phyloP scores from a whole-genome alignment of 1,140 invertebrate species.

The Papilio helenus region DNA sequence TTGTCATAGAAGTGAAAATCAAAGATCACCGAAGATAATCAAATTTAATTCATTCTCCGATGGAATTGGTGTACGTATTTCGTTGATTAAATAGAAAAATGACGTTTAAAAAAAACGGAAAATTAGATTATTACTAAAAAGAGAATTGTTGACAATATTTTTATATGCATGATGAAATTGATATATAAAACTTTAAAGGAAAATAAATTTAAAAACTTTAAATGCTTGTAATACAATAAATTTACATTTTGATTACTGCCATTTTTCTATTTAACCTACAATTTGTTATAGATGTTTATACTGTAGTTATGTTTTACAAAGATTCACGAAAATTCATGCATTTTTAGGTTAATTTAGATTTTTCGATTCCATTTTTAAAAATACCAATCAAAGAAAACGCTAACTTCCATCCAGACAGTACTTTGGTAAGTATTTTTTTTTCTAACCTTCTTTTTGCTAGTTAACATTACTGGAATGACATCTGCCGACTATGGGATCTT shows the following conservation, averaged over 20 bases:
- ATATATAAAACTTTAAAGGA: too few relatives aligned
- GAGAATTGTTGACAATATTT: too few relatives aligned
- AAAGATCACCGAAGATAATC: constrained; percentile 61
- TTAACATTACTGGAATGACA: not conserved
- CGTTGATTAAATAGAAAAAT: not conserved
- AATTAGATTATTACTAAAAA: too few relatives aligned
- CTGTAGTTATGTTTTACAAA: too few relatives aligned
- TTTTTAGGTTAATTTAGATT: constrained; percentile 77
- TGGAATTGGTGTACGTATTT: constrained; percentile 66
- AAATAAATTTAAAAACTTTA: too few relatives aligned
- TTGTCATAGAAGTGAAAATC: constrained; percentile 47
- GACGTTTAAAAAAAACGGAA: too few relatives aligned
- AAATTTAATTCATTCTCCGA: constrained; percentile 61
- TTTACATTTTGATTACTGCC: too few relatives aligned
- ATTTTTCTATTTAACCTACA: too few relatives aligned
- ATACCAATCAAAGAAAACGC: constrained; percentile 75
- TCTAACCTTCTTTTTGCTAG: not conserved
- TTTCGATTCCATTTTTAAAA: constrained; percentile 75
- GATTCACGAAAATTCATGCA: not conserved
- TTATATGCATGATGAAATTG: too few relatives aligned
- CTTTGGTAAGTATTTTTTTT: constrained; percentile 47
- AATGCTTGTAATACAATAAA: too few relatives aligned
- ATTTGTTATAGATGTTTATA: too few relatives aligned
- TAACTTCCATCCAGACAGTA: constrained; percentile 46
- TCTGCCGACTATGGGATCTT: not conserved